phyloP scores from a whole-genome alignment of 2,113 vertebrate species.

The Fregata magnificens region DNA sequence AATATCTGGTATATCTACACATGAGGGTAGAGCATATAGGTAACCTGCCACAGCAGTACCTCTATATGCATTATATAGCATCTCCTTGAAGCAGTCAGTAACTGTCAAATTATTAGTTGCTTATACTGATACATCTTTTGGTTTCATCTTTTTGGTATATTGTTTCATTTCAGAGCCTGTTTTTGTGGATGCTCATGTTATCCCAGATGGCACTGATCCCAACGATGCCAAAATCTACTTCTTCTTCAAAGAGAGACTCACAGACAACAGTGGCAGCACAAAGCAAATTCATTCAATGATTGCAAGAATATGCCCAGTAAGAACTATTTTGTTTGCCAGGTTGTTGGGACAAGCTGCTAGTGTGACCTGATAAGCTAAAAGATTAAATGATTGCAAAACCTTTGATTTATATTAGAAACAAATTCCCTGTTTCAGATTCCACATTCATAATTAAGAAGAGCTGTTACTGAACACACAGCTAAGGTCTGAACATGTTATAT shows the following conservation, averaged over 20 bases:
- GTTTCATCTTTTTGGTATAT: not conserved
- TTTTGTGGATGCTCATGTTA: constrained; percentile 94
- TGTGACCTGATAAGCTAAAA: not conserved
- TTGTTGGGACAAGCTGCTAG: not conserved
- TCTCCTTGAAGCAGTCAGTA: not conserved
- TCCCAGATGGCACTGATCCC: constrained; percentile 93
- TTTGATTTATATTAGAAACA: not conserved
- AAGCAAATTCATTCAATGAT: constrained; percentile 96
- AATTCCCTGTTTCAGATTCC: not conserved
- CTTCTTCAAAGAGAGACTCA: constrained; percentile 93
- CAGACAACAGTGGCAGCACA: constrained; percentile 90
- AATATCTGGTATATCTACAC: not conserved
- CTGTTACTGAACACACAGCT: not conserved
- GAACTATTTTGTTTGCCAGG: constrained; percentile 37
- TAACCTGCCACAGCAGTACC: not conserved
- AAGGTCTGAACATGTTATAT: not conserved
- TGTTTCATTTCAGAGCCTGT: constrained; percentile 83
- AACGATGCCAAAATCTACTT: constrained; percentile 96
- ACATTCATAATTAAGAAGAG: not conserved
- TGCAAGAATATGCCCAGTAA: constrained; percentile 95
- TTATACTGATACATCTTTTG: not conserved
- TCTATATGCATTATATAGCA: not conserved
- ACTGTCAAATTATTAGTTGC: not conserved
- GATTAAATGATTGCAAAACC: not conserved
- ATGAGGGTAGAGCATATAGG: not conserved